Percentiles rank a stretch among this genome's conserved stretches.
phyloP scores from a whole-genome alignment of 2,888 invertebrate genomes.

The Lithophane leautieri region DNA sequence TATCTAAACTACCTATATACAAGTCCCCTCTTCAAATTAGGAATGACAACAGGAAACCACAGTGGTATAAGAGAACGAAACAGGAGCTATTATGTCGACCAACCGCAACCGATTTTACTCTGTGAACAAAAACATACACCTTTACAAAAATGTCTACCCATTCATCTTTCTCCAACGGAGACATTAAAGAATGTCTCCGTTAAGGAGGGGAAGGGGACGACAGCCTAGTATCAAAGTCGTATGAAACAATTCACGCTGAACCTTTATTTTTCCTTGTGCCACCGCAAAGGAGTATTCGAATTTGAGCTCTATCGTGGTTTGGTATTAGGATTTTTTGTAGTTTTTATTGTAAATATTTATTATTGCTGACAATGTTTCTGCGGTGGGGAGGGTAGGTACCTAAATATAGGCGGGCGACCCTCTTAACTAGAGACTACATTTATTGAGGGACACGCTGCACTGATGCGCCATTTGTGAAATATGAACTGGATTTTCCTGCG shows the following conservation, averaged over 20 bases:
- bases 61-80: constrained; percentile 80
- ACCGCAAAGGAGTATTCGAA: constrained; percentile 61
- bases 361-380: constrained; percentile 80
- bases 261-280: constrained; percentile 67
- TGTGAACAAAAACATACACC: constrained; percentile 87
- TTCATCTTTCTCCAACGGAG: constrained; percentile 89
- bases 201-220: constrained; percentile 86
- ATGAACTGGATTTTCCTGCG: constrained; percentile 56
- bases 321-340: constrained; percentile 66
- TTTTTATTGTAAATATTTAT: constrained; percentile 82
- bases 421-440: constrained; percentile 68
- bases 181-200: constrained; percentile 89
- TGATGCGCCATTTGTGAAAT: constrained; percentile 67
- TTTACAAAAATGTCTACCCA: constrained; percentile 89
- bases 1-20: background rate
- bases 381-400: constrained; percentile 71
- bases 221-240: constrained; percentile 82
- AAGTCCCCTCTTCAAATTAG: constrained; percentile 72
- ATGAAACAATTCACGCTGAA: constrained; percentile 72
- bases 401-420: constrained; percentile 73
- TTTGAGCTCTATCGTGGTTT: constrained; percentile 70
- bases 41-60: constrained; percentile 84
- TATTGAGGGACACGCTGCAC: constrained; percentile 62
- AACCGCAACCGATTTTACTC: constrained; percentile 87
- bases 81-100: constrained; percentile 84